Conservation (phyloP, 2,888 invertebrate species). For the Synanthedon formicaeformis region DNA sequence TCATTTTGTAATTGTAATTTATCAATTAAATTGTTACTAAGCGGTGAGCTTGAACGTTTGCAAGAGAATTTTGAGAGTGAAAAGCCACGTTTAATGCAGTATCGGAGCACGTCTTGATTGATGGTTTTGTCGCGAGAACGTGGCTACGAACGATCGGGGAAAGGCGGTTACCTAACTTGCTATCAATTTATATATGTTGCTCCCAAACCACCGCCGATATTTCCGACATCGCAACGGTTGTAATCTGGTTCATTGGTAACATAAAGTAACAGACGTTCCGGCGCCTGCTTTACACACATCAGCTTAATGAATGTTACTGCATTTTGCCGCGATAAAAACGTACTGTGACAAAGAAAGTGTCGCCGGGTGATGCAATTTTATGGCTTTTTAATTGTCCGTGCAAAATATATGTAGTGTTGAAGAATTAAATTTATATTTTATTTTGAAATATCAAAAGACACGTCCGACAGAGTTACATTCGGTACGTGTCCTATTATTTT, state of each 20-base stretch:
- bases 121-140: slow-evolving; percentile 12
- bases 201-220: slow-evolving; percentile 15
- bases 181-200: slow-evolving; percentile 25
- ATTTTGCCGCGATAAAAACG: background rate
- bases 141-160: slow-evolving; percentile 21
- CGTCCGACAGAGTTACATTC: slow-evolving; percentile 26
- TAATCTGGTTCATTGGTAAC: background rate
- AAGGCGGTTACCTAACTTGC: slow-evolving; percentile 33
- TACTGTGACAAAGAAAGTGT: slow-evolving; percentile 1
- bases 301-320: background rate
- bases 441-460: slow-evolving; percentile 27
- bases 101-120: slow-evolving; percentile 19
- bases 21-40: no score
- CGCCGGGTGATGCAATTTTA: slow-evolving; percentile 1
- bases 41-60: no score
- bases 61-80: no score
- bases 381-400: slow-evolving; percentile 3
- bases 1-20: no score
- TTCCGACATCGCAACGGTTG: background rate
- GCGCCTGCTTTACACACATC: background rate
- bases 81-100: background rate
- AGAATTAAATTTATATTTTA: slow-evolving; percentile 9
- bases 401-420: background rate
- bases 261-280: background rate
- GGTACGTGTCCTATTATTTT: slow-evolving; percentile 45